A percentile compares a stretch with the other conserved stretches of the same genome.
Conservation (phyloP, 2,113 vertebrate genomes). For the Cyprinodon variegatus region DNA sequence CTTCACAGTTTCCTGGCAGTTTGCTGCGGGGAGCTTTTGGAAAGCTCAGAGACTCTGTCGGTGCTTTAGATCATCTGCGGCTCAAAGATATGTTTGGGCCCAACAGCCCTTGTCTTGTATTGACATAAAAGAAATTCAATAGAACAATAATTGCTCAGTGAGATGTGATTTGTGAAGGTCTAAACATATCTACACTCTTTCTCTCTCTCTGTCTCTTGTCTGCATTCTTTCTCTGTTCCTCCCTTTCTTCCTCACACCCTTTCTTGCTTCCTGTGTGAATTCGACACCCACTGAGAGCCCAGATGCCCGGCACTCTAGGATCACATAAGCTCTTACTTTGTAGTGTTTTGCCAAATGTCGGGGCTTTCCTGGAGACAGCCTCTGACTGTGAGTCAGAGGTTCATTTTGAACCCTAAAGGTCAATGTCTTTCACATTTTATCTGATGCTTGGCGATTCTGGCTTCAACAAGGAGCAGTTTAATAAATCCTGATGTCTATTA, state of each 20-base stretch:
- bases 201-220: conserved; percentile 1
- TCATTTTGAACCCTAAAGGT: conserved; percentile 17
- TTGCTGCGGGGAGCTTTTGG: conserved; percentile 33
- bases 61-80: conserved; percentile 22
- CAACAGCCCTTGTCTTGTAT: conserved; percentile 15
- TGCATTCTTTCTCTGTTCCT: conserved; percentile 12
- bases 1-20: conserved; percentile 54
- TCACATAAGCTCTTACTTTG: conserved; percentile 48
- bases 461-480: background rate
- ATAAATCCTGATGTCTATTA: background rate
- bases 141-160: background rate
- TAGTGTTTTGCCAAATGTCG: conserved; percentile 48
- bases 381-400: conserved; percentile 5
- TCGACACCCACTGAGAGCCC: conserved; percentile 58
- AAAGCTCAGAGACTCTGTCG: conserved; percentile 39
- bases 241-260: conserved; percentile 51
- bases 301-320: conserved; percentile 68
- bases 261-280: conserved; percentile 58
- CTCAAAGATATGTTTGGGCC: conserved; percentile 14
- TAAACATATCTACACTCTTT: background rate
- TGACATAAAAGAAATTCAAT: conserved; percentile 7
- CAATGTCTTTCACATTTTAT: background rate
- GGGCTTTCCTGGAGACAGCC: conserved; percentile 38
- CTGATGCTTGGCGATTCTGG: background rate
- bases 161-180: background rate